Conservation (phyloP, 1,140 invertebrate genomes). For the Drosophila insularis region DNA sequence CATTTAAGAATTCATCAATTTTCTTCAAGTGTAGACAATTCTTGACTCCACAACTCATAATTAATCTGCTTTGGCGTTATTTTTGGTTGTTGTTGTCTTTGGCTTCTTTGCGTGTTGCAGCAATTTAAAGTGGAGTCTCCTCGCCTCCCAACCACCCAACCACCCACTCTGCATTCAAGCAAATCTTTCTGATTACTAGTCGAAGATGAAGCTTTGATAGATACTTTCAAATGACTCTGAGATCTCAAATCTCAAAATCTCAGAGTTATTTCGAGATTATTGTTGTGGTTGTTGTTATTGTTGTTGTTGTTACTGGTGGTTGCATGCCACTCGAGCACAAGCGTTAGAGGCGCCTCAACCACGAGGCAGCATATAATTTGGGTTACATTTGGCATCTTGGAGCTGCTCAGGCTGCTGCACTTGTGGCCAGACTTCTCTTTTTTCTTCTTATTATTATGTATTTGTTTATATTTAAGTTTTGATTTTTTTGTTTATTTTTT, state of each 20-base stretch:
- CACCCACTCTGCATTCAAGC: conserved; percentile 29
- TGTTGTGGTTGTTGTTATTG: conserved; percentile 7
- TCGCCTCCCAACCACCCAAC: background rate
- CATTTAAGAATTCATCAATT: background rate
- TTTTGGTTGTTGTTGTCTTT: conserved; percentile 29
- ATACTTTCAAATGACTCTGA: conserved; percentile 63
- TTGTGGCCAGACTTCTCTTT: conserved; percentile 22
- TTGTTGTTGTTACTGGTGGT: conserved; percentile 24
- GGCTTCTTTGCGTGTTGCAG: conserved; percentile 69
- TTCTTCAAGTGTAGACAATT: background rate
- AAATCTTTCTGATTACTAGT: conserved; percentile 56
- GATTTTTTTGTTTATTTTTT: too few relatives aligned
- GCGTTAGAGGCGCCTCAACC: conserved; percentile 42
- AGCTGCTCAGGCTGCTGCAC: conserved; percentile 40
- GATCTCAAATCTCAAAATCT: conserved; percentile 10
- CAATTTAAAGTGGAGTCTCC: conserved; percentile 71
- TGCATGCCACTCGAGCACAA: conserved; percentile 56
- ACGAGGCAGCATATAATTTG: conserved; percentile 50
- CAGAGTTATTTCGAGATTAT: conserved; percentile 8
- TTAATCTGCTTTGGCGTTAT: conserved; percentile 74
- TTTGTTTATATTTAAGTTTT: conserved; percentile 17
- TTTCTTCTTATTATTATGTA: conserved; percentile 1
- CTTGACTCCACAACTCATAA: conserved; percentile 37
- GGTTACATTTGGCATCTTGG: conserved; percentile 64
- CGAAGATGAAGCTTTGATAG: conserved; percentile 61